Evolutionary conservation across 1,140 invertebrate species (phyloP).

Genomic region (Macrobrachium nipponense): DNA sequence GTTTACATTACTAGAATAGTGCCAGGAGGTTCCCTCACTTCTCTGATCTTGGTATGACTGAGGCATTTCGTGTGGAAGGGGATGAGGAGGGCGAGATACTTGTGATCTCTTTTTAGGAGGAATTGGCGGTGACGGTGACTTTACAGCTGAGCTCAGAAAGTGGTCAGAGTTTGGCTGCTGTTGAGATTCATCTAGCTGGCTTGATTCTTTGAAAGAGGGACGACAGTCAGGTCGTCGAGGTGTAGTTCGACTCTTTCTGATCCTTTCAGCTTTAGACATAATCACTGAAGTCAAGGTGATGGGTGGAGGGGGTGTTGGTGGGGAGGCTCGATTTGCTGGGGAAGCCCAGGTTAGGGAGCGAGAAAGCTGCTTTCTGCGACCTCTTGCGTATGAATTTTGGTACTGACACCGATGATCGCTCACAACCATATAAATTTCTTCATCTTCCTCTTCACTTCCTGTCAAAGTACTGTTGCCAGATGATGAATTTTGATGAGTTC

Average conservation of each 20-base stretch:
- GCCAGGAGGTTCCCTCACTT: neutral
- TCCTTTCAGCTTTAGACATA: neutral
- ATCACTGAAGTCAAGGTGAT: neutral
- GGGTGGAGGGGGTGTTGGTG: constrained; percentile 19
- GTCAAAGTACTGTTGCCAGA: constrained; percentile 47
- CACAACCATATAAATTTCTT: constrained; percentile 51
- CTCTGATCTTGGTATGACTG: neutral
- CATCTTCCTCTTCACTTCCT: constrained; percentile 44
- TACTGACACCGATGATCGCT: constrained; percentile 41
- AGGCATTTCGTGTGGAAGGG: neutral
- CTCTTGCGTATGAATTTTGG: constrained; percentile 13
- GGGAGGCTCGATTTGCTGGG: constrained; percentile 30
- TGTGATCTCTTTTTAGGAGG: constrained; percentile 10
- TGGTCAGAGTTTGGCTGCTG: neutral
- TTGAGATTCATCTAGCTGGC: neutral
- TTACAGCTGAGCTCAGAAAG: neutral
- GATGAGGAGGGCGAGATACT: constrained; percentile 6
- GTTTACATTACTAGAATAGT: constrained; percentile 37
- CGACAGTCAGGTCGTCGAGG: neutral
- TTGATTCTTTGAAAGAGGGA: neutral
- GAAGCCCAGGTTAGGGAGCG: constrained; percentile 59
- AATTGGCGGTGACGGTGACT: constrained; percentile 4
- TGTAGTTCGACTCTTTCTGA: neutral
- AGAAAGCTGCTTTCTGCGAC: constrained; percentile 37
- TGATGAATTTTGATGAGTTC: constrained; percentile 38